These are phyloP conservation scores for Hybognathus amarus DNA, from an alignment of 2,797 vertebrate genomes.

Conservation along the genomic window DNA sequence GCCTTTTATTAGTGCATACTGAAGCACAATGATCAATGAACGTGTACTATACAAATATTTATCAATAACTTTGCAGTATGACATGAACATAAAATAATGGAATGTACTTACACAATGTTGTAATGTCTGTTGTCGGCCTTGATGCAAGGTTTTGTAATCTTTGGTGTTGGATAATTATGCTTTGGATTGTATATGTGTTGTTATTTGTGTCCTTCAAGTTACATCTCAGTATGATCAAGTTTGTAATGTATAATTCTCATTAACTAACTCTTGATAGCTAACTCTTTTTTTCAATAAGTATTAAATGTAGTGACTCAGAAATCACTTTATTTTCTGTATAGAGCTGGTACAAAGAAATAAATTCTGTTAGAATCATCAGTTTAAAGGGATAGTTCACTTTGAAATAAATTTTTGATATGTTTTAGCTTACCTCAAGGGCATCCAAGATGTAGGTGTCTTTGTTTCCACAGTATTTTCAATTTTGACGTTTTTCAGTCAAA, in stretches of 20 bases:
- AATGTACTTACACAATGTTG: neutral
- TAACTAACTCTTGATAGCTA: neutral
- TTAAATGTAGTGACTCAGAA: neutral
- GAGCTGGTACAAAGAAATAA: neutral
- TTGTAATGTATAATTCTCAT: neutral
- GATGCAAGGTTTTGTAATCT: neutral
- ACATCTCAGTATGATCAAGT: neutral
- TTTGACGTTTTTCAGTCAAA: no score
- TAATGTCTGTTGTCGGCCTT: neutral
- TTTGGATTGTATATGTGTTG: neutral
- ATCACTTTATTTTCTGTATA: neutral
- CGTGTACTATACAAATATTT: neutral
- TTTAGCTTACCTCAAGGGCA: no score
- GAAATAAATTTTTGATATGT: no score
- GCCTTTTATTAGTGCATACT: neutral
- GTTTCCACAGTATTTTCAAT: no score
- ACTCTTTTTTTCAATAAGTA: neutral
- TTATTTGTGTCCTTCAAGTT: neutral
- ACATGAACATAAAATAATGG: neutral
- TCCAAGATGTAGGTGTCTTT: no score
- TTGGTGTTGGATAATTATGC: neutral
- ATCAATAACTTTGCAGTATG: neutral
- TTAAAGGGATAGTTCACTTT: no score
- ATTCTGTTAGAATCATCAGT: neutral
- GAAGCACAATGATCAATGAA: neutral